phyloP scores from a whole-genome alignment of 2,113 vertebrate genomes.

The Bos javanicus region DNA sequence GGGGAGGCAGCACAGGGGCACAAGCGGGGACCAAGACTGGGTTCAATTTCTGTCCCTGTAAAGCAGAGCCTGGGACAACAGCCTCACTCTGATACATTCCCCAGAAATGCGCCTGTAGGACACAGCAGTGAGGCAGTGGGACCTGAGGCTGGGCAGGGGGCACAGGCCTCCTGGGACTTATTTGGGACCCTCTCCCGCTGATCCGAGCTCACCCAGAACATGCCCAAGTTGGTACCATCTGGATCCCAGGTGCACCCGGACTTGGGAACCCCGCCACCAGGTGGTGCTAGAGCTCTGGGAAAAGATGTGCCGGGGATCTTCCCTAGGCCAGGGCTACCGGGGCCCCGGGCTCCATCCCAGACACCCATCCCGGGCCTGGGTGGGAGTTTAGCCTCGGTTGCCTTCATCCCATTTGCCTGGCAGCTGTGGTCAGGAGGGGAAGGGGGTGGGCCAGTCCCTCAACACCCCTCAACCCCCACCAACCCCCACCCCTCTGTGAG shows the following conservation, averaged over 20 bases:
- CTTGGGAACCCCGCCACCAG: neutral
- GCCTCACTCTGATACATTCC: neutral
- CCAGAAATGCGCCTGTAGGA: neutral
- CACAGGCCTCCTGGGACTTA: neutral
- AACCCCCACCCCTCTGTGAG: neutral
- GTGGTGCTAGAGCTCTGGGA: neutral
- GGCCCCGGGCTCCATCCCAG: neutral
- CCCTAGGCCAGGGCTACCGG: neutral
- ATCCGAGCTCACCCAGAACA: neutral
- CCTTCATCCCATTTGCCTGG: neutral
- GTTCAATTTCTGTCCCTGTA: neutral
- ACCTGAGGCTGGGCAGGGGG: no score
- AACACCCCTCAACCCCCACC: neutral
- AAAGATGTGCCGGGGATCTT: neutral
- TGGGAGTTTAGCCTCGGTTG: neutral
- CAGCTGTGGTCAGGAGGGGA: neutral
- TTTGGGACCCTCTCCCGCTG: neutral
- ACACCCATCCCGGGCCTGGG: neutral
- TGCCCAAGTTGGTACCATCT: no score
- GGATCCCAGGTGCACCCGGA: neutral
- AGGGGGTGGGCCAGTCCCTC: neutral
- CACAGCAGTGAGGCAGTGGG: neutral
- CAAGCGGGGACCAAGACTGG: accelerated
- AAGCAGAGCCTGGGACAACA: neutral
- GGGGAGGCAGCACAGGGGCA: neutral